phyloP scores from a whole-genome alignment of 2,888 invertebrate species.

The Aspidiotus destructor region DNA sequence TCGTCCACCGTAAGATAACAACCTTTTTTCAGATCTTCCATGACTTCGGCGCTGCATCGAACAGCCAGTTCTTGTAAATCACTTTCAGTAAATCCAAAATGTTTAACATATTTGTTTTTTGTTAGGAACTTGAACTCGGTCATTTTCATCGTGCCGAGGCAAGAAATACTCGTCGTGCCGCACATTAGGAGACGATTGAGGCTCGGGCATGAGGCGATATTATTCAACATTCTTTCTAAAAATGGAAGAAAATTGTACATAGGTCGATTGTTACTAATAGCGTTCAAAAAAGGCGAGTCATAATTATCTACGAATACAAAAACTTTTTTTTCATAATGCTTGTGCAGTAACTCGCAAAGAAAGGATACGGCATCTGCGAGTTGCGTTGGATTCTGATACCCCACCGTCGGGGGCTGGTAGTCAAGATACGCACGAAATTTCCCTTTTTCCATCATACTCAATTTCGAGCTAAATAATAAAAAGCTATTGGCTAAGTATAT shows the following conservation, averaged over 20 bases:
- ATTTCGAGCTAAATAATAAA: not conserved
- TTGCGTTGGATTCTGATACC: not conserved
- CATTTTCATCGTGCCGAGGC: not conserved
- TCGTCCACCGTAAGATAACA: not conserved
- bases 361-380: not conserved
- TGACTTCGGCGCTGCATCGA: not conserved
- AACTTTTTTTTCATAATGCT: not conserved
- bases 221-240: not conserved
- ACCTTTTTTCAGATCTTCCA: not conserved
- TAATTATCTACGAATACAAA: constrained; percentile 10
- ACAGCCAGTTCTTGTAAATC: not conserved
- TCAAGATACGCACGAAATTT: not conserved
- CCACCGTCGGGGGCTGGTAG: not conserved
- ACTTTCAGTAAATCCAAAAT: not conserved
- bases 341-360: not conserved
- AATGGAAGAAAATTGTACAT: constrained; percentile 2
- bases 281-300: not conserved
- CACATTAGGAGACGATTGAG: not conserved
- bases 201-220: not conserved
- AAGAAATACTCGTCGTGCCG: not conserved
- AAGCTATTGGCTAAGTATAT: not conserved
- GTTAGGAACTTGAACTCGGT: not conserved
- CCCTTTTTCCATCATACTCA: not conserved
- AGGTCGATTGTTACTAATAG: not conserved
- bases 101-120: not conserved